phyloP scores from a whole-genome alignment of 2,888 invertebrate species.

The Tetragnatha montana region DNA sequence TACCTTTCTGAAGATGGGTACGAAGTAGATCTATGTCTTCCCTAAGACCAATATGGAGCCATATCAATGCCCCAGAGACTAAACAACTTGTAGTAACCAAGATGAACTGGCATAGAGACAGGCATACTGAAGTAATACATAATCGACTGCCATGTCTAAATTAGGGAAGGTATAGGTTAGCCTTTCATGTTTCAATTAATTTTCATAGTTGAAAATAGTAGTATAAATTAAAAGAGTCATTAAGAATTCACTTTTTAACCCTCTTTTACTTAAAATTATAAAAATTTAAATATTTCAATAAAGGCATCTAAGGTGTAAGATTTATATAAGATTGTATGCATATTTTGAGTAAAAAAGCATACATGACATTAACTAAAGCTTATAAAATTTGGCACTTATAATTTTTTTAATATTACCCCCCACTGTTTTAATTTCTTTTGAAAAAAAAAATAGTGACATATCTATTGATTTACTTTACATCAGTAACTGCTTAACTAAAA shows the following conservation, averaged over 20 bases:
- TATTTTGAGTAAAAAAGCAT: too few species aligned
- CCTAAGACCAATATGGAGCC: conserved; percentile 76
- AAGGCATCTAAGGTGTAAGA: too few species aligned
- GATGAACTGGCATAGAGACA: conserved; percentile 74
- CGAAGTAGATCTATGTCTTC: conserved; percentile 75
- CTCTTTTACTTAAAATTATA: too few species aligned
- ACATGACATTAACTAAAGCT: too few species aligned
- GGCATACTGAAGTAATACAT: conserved; percentile 74
- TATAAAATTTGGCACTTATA: too few species aligned
- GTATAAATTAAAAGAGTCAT: background rate
- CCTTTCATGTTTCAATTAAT: background rate
- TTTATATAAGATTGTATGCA: too few species aligned
- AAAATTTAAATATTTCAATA: too few species aligned
- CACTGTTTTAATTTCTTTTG: too few species aligned
- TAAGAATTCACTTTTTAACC: background rate
- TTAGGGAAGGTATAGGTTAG: conserved; percentile 26
- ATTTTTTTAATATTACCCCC: too few species aligned
- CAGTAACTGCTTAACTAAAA: too few species aligned
- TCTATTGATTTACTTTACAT: too few species aligned
- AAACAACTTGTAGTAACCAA: conserved; percentile 75
- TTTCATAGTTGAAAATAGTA: background rate
- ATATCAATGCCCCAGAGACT: conserved; percentile 75
- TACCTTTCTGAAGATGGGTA: conserved; percentile 72
- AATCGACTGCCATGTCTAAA: conserved; percentile 70
- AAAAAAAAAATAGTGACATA: too few species aligned